phyloP scores from a whole-genome alignment of 2,888 invertebrate species.

The Diarsia brunnea region DNA sequence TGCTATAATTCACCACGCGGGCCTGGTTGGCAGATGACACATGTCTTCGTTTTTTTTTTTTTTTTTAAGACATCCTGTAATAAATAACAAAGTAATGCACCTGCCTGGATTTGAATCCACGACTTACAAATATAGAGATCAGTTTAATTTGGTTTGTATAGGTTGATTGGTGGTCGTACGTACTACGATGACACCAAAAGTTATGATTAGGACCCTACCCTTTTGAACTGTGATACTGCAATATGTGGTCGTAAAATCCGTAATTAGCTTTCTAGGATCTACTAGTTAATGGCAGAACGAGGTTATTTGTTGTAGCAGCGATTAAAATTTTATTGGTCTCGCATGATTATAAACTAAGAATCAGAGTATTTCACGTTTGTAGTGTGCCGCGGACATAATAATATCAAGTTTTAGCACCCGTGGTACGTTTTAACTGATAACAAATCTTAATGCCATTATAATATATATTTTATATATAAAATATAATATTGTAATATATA shows the following conservation, averaged over 20 bases:
- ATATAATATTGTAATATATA: too few relatives aligned
- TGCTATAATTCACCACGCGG: too few relatives aligned
- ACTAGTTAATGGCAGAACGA: not conserved
- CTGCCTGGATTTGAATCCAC: too few relatives aligned
- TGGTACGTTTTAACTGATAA: not conserved
- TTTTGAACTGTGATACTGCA: slow-evolving; percentile 39
- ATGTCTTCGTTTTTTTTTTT: too few relatives aligned
- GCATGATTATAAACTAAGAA: not conserved
- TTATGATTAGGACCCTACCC: slow-evolving; percentile 36
- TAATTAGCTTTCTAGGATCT: slow-evolving; percentile 44
- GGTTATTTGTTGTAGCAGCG: slow-evolving; percentile 1
- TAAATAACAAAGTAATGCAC: too few relatives aligned
- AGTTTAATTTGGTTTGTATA: too few relatives aligned
- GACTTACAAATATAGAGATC: too few relatives aligned
- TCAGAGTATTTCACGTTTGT: not conserved
- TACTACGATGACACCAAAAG: slow-evolving; percentile 26
- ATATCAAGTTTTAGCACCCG: not conserved
- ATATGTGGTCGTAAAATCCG: slow-evolving; percentile 39
- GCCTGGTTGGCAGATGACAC: too few relatives aligned
- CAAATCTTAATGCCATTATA: not conserved
- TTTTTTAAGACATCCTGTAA: too few relatives aligned
- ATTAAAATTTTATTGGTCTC: slow-evolving; percentile 30
- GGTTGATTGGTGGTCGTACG: not conserved
- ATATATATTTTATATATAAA: too few relatives aligned
- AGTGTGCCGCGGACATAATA: not conserved